phyloP scores from a whole-genome alignment of 2,888 invertebrate species.

The Ormyrus nitidulus region DNA sequence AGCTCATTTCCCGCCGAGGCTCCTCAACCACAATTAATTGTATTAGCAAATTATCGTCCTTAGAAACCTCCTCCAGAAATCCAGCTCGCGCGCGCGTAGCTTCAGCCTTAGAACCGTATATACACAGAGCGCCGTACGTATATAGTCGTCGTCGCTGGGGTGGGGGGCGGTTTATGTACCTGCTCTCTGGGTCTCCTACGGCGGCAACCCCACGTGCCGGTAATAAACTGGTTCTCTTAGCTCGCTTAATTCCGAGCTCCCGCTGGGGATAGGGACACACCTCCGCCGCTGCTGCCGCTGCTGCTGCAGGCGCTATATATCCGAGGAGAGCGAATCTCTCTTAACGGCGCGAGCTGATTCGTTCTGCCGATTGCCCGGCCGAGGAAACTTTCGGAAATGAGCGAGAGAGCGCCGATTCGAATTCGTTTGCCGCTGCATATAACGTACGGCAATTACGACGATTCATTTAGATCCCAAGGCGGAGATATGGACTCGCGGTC shows the following conservation, averaged over 20 bases:
- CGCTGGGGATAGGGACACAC: slow-evolving; percentile 44
- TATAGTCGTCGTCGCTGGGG: background rate
- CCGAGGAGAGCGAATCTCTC: slow-evolving; percentile 37
- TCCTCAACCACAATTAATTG: background rate
- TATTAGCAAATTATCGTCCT: slow-evolving; percentile 14
- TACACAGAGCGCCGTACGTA: too few relatives aligned
- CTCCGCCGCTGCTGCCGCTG: slow-evolving; percentile 4
- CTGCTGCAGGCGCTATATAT: slow-evolving; percentile 7
- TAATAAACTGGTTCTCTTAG: slow-evolving; percentile 71
- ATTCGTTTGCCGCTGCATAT: slow-evolving; percentile 43
- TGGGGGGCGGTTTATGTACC: slow-evolving; percentile 47
- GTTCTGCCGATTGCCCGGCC: slow-evolving; percentile 42
- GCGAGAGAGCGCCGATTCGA: slow-evolving; percentile 23
- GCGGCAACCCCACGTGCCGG: slow-evolving; percentile 67
- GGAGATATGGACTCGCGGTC: slow-evolving; percentile 13
- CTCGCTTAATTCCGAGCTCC: slow-evolving; percentile 56
- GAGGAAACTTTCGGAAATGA: slow-evolving; percentile 30
- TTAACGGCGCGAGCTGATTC: slow-evolving; percentile 48
- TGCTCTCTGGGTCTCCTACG: slow-evolving; percentile 46
- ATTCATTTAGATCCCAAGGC: slow-evolving; percentile 34
- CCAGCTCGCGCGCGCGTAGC: too few relatives aligned
- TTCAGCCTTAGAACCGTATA: too few relatives aligned
- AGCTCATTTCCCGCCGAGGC: background rate
- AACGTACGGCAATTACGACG: slow-evolving; percentile 24
- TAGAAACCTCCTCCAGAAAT: background rate